Base-by-base conservation (phyloP, 2,113 vertebrate genomes). In the Dissostichus mawsoni region DNA sequence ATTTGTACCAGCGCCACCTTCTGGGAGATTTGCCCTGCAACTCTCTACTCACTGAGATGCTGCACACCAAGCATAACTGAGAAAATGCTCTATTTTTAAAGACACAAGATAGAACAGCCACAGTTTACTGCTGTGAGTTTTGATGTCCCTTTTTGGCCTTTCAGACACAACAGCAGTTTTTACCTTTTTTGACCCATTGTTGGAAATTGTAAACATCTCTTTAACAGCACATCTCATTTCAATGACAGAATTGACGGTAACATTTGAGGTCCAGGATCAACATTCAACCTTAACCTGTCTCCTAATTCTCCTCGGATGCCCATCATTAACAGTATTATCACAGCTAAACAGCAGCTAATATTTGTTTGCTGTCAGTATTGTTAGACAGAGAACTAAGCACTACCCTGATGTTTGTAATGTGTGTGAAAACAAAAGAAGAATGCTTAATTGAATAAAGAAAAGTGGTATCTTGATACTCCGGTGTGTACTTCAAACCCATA, bases 1-100 rank as follows among this genome's bases (percentile, higher is more conserved):
- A 96, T 83, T 91, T 96, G 86, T 96, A 96, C 83, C 94, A 94
- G 89, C 95, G 95, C 75, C 95, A 96, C 79, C 93, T 96, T 74
- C 90, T 94, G 77, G 95, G 95, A 3, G 95, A 96, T 74, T 91
- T 96, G 65, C 95, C 95, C 29, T 96, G 95, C 85, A 96, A 96
- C 91, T 95, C 95, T 11, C 85, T 96, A 10, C 93, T 96, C 52
- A 94, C 95, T 0, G 95, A 96, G 85, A 96, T 96, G 95, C 93
- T 96, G 64, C 95, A 96, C 59, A 92, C 94, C 59, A 96, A 95
- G 86, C 93, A 95, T 82, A 91, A 75, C 82, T 96, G 77, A 95
- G 63, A 29, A 8, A 5, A 51, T 14, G 10, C 25, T 53, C 44
- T 10, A 52, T 18, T 2, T 25, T 70, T 33, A 16, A 29, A 55